phyloP scores from a whole-genome alignment of 2,888 invertebrate genomes.

The Athripsodes cinereus region DNA sequence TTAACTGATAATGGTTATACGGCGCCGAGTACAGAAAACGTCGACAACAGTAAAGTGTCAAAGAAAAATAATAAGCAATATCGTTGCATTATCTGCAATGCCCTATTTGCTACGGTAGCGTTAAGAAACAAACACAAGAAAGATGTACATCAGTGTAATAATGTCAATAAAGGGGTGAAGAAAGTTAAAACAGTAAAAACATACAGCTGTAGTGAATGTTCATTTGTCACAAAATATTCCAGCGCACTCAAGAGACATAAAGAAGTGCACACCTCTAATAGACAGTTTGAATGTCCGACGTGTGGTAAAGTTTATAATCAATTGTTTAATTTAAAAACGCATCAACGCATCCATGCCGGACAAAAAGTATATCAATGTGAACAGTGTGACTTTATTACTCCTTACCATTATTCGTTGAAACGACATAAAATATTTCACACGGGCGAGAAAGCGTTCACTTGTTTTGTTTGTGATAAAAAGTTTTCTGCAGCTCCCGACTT shows the following conservation, averaged over 20 bases:
- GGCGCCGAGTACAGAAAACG: no score
- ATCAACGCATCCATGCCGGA: not conserved
- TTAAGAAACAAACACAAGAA: not conserved
- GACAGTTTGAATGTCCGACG: not conserved
- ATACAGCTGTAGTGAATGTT: not conserved
- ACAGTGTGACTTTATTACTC: constrained; percentile 3
- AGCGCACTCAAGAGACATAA: not conserved
- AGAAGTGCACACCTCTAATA: not conserved
- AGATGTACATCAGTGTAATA: not conserved
- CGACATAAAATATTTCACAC: not conserved
- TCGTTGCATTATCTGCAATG: not conserved
- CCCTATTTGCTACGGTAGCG: not conserved
- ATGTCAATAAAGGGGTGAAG: not conserved
- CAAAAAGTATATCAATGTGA: not conserved
- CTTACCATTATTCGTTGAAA: constrained; percentile 4
- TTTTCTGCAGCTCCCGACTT: constrained; percentile 2
- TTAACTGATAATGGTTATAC: no score
- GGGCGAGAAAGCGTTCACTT: not conserved
- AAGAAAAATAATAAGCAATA: not conserved
- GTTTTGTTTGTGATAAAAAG: constrained; percentile 1
- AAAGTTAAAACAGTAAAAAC: not conserved
- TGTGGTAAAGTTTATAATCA: constrained; percentile 1
- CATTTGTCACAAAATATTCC: constrained; percentile 2
- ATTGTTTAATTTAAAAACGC: constrained; percentile 1
- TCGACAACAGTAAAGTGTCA: not conserved